Evolutionary conservation across 2,888 invertebrate genomes (phyloP).

Genomic region (Gisinianus flammeolus): DNA sequence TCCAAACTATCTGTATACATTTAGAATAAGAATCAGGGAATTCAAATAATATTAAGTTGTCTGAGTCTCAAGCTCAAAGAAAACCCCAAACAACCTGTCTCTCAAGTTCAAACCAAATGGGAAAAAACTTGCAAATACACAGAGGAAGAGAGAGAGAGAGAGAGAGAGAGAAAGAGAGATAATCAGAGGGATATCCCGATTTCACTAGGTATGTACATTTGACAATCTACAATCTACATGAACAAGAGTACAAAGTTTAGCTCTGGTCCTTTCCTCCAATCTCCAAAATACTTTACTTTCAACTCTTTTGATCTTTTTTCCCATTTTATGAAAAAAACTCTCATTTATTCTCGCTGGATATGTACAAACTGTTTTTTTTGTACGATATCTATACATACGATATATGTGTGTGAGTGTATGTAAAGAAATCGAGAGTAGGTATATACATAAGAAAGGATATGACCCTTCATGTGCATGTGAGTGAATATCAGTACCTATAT

Average conservation of each 20-base stretch:
- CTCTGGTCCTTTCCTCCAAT: not conserved
- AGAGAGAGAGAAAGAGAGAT: not conserved
- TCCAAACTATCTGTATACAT: too few relatives aligned
- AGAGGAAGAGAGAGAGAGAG: not conserved
- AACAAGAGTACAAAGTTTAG: not conserved
- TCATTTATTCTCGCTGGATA: conserved; percentile 54
- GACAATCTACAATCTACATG: not conserved
- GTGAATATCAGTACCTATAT: not conserved
- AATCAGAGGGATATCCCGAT: not conserved
- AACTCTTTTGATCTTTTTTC: conserved; percentile 57
- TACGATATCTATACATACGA: too few relatives aligned
- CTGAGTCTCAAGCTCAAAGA: not conserved
- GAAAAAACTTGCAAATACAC: not conserved
- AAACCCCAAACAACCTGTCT: not conserved
- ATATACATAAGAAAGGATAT: not conserved
- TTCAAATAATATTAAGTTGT: conserved; percentile 19
- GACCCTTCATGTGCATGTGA: not conserved
- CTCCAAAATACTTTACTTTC: conserved; percentile 9
- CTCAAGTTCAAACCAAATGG: too few relatives aligned
- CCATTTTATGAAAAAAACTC: conserved; percentile 58
- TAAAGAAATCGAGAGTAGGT: conserved; percentile 3
- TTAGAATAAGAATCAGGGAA: not conserved
- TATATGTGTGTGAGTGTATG: not conserved
- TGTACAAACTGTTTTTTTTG: too few relatives aligned
- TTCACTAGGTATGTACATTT: not conserved